These are phyloP conservation scores for Drepanosiphum platanoidis DNA, from an alignment of 2,888 invertebrate genomes.

Conservation along the genomic window DNA sequence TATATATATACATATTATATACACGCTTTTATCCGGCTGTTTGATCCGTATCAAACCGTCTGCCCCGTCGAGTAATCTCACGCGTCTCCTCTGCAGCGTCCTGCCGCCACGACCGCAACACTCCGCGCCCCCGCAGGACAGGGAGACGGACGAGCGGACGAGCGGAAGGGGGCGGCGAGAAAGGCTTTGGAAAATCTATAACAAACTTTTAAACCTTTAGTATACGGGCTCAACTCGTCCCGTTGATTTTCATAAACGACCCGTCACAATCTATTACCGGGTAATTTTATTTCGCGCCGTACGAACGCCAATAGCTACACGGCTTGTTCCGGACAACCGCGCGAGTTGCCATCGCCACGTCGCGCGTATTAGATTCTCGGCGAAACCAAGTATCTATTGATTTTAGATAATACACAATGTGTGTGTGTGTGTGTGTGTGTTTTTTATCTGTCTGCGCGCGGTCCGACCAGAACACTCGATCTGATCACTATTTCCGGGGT, in stretches of 20 bases:
- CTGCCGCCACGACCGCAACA: neutral
- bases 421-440: too few relatives aligned
- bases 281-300: neutral
- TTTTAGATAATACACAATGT: too few relatives aligned
- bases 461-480: too few relatives aligned
- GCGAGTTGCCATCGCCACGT: too few relatives aligned
- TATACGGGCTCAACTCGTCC: conserved; percentile 19
- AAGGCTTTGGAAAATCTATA: conserved; percentile 22
- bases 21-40: conserved; percentile 7
- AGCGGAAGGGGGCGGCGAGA: neutral
- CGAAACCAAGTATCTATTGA: too few relatives aligned
- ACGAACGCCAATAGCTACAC: neutral
- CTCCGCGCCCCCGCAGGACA: neutral
- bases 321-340: too few relatives aligned
- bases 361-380: too few relatives aligned
- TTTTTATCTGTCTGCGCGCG: too few relatives aligned
- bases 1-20: neutral
- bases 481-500: too few relatives aligned
- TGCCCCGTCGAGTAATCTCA: conserved; percentile 16
- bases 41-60: conserved; percentile 15
- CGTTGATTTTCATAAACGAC: conserved; percentile 18
- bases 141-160: neutral
- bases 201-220: conserved; percentile 38
- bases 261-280: conserved; percentile 30
- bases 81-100: neutral